These are phyloP conservation scores for Cephus cinctus DNA, from an alignment of 1,140 invertebrate genomes.

Conservation along the genomic window DNA sequence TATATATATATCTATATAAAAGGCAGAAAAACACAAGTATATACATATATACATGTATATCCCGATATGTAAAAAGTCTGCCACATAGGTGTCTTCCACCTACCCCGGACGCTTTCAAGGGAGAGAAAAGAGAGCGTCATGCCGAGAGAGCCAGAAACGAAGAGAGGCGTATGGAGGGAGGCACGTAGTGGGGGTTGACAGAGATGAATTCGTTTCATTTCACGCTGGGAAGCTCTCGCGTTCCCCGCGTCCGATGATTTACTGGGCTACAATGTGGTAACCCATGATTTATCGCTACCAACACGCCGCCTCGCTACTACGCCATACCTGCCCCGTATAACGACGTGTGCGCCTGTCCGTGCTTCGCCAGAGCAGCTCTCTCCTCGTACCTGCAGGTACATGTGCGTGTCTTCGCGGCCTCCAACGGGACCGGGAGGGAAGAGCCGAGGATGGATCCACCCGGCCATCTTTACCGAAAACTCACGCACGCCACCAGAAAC, in stretches of 20 bases:
- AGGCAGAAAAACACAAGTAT: background rate
- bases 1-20: constrained; percentile 8
- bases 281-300: constrained; percentile 64
- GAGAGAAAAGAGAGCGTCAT: constrained; percentile 45
- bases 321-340: constrained; percentile 37
- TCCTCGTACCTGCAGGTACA: constrained; percentile 4
- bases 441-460: too few relatives aligned
- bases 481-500: too few relatives aligned
- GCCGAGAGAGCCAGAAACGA: constrained; percentile 40
- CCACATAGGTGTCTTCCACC: constrained; percentile 36
- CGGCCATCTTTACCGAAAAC: too few relatives aligned
- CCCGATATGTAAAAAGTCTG: too few relatives aligned
- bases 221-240: constrained; percentile 61
- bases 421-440: background rate
- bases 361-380: too few relatives aligned
- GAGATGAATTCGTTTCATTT: constrained; percentile 52
- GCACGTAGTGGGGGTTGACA: constrained; percentile 45
- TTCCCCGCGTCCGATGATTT: constrained; percentile 62
- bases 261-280: constrained; percentile 69
- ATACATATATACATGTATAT: constrained; percentile 8
- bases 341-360: constrained; percentile 43
- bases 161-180: constrained; percentile 48
- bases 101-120: constrained; percentile 46
- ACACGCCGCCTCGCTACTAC: constrained; percentile 46
- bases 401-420: background rate